Base-by-base conservation (phyloP, 1,140 invertebrate genomes). In the Leptopilina clavipes region DNA sequence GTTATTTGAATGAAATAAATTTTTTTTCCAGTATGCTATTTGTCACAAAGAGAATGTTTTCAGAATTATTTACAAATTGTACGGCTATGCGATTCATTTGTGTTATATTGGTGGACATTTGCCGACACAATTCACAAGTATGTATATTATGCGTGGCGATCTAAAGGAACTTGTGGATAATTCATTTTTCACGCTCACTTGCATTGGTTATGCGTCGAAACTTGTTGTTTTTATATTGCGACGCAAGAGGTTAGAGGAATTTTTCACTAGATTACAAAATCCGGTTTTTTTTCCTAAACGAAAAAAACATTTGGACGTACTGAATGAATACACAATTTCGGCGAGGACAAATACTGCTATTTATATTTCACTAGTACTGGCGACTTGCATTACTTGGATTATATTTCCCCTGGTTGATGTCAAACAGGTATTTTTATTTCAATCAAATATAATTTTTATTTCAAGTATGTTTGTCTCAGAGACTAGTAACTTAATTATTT, bases 101-200 rank as follows among this genome's bases (percentile, higher is more conserved):
- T 65, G 12, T 19, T 65, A 65, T 31, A 14, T 65, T 7, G 9
- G 22, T 10, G 19, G 8, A 65, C 9, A 11, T 31, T 65, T 65
- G 14, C 22, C 56, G 6, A 31, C 56, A 1, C 56, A 65, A 65
- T 65, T 65, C 22, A 14, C 22, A 9, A 65, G 22, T 14, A 31
- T 65, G 7, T 65, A 65, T 14, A 19, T 65, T 3, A 65, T 65
- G 14, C 0, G 19, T 31, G 56, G 14, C 14, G 56, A 65, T 31
- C 0, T 65, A 11, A 19, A 65, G 22, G 12, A 31, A 65, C 12
- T 65, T 9, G 56, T 65, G 11, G 56, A 65, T 11, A 65, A 14
- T 65, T 65, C 56, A 14, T 65, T 65, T 31, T 65, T 65, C 5
- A 65, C 56, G 2, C 1, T 65, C 22, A 65, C 56, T 31, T 65